A percentile compares a stretch with the other conserved stretches of the same genome.
Conservation (phyloP, 2,888 invertebrate genomes). For the Marasmarcha lunaedactyla region DNA sequence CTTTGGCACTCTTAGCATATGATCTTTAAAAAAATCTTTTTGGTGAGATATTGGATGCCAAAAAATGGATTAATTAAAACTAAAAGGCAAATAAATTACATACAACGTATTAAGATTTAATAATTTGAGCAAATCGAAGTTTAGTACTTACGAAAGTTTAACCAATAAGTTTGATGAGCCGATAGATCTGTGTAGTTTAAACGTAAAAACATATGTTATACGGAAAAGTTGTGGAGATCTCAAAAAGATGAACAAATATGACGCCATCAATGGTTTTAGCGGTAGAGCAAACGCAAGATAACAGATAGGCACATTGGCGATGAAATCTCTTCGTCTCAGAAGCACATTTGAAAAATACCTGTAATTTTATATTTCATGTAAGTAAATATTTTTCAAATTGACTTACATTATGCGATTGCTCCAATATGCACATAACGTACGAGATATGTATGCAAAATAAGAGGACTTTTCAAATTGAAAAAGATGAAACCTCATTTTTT, state of each 20-base stretch:
- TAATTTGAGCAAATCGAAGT: too few species aligned
- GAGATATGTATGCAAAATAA: too few species aligned
- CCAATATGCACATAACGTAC: too few species aligned
- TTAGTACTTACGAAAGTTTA: slow-evolving; percentile 51
- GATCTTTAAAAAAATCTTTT: too few species aligned
- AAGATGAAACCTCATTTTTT: too few species aligned
- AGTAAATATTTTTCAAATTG: neutral
- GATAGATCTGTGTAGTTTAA: slow-evolving; percentile 43
- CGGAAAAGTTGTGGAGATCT: slow-evolving; percentile 51
- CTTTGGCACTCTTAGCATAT: too few species aligned
- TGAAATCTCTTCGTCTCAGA: slow-evolving; percentile 46
- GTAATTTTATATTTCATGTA: slow-evolving; percentile 16
- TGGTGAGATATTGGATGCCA: too few species aligned
- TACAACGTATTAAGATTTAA: too few species aligned
- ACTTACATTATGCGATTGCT: too few species aligned
- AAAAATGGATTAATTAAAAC: too few species aligned
- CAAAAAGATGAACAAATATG: slow-evolving; percentile 39
- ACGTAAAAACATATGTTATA: slow-evolving; percentile 54
- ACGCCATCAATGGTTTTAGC: slow-evolving; percentile 23
- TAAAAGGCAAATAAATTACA: too few species aligned
- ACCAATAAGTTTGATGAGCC: slow-evolving; percentile 51
- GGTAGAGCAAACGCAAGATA: slow-evolving; percentile 39
- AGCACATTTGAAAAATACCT: slow-evolving; percentile 54
- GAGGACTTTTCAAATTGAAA: too few species aligned
- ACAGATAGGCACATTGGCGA: slow-evolving; percentile 45